A percentile compares a stretch with the other conserved stretches of the same genome.
Conservation (phyloP, 2,888 invertebrate genomes). For the Rhorus exstirpatorius region DNA sequence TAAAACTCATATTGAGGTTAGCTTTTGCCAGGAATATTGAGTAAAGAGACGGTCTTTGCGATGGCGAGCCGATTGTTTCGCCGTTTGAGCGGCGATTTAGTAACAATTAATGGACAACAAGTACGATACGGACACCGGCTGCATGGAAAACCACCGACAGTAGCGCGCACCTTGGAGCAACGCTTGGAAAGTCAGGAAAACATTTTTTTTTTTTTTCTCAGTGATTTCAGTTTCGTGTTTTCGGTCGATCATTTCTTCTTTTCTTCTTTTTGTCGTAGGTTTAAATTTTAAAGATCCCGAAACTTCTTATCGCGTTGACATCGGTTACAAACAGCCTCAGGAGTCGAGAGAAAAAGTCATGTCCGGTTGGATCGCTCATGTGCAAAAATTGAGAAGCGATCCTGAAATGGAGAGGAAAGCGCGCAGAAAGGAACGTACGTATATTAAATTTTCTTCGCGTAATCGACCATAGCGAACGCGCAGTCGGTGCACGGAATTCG, state of each 20-base stretch:
- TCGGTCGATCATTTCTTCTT: conserved; percentile 19
- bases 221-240: conserved; percentile 5
- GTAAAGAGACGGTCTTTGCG: neutral
- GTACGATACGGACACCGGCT: conserved; percentile 87
- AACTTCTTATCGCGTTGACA: conserved; percentile 88
- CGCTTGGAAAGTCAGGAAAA: conserved; percentile 88
- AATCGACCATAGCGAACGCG: too few species aligned
- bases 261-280: conserved; percentile 80
- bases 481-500: too few species aligned
- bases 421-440: conserved; percentile 88
- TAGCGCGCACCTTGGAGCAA: conserved; percentile 90
- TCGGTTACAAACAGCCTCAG: conserved; percentile 88
- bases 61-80: conserved; percentile 73
- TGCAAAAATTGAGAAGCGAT: conserved; percentile 87
- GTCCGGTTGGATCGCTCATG: conserved; percentile 87
- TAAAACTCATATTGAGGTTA: neutral
- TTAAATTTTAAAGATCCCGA: conserved; percentile 87
- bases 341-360: conserved; percentile 84
- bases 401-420: conserved; percentile 89
- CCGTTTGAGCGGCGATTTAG: conserved; percentile 68
- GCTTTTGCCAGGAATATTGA: too few species aligned
- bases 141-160: conserved; percentile 90
- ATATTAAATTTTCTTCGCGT: neutral
- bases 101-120: conserved; percentile 69
- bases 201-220: conserved; percentile 4